A percentile compares a stretch with the other conserved stretches of the same genome.
phyloP scores from a whole-genome alignment of 2,113 vertebrate genomes.

The Tursiops truncatus region DNA sequence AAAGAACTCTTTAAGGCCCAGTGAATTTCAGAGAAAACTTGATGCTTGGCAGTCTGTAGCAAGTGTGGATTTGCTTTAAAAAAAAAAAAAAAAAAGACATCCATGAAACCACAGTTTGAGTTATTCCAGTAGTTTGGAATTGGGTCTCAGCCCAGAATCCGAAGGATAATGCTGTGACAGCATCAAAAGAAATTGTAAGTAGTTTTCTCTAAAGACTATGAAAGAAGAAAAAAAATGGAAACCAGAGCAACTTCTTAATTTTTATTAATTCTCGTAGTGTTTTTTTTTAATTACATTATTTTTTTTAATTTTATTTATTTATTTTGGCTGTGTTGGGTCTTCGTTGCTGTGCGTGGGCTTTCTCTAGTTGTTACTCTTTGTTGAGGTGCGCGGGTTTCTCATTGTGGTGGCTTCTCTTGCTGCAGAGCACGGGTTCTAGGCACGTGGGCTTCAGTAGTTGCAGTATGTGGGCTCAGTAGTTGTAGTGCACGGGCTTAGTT shows the following conservation, averaged over 20 bases:
- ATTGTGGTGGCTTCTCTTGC: too few relatives aligned
- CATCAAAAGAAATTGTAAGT: neutral
- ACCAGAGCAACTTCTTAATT: neutral
- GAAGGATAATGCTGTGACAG: neutral
- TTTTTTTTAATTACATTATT: neutral
- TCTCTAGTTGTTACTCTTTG: too few relatives aligned
- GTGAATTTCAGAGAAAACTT: neutral
- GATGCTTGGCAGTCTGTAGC: neutral
- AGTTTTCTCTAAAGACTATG: neutral
- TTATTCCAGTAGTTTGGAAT: conserved; percentile 39
- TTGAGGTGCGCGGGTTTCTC: too few relatives aligned
- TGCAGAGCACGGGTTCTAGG: too few relatives aligned
- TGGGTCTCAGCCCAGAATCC: neutral
- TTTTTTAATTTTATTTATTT: too few relatives aligned
- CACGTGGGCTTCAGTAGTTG: too few relatives aligned
- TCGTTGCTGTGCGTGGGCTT: too few relatives aligned
- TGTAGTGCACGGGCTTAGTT: too few relatives aligned
- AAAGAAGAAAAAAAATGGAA: neutral
- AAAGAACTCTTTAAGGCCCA: neutral
- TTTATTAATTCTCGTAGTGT: neutral
- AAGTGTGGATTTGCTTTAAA: neutral
- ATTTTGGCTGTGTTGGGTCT: too few relatives aligned
- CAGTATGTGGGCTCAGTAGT: too few relatives aligned
- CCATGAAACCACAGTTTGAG: neutral
- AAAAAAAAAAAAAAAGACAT: neutral